These are phyloP conservation scores for Emmelina monodactyla DNA, from an alignment of 2,888 invertebrate genomes.

Conservation along the genomic window DNA sequence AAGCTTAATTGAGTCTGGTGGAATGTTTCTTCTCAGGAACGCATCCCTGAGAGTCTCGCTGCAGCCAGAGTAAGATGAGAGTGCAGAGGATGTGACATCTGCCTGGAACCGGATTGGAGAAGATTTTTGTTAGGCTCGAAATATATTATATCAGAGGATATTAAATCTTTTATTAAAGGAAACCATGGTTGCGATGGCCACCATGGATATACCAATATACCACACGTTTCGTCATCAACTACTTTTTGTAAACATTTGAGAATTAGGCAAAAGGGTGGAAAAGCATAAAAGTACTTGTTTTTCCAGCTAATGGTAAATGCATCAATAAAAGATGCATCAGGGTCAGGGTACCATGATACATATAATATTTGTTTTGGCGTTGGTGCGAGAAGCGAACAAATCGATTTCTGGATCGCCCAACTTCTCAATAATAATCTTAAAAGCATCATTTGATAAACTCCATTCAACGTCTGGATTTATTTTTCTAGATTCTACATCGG, in stretches of 20 bases:
- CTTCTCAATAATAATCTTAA: not conserved
- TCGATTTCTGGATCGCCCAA: conserved; percentile 5
- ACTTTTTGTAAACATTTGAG: not conserved
- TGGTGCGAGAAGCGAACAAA: conserved; percentile 5
- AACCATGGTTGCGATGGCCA: conserved; percentile 1
- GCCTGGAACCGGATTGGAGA: not conserved
- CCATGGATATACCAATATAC: not conserved
- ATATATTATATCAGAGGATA: not conserved
- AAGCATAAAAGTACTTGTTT: conserved; percentile 1
- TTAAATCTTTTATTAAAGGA: not conserved
- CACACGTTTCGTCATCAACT: not conserved
- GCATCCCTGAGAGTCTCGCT: not conserved
- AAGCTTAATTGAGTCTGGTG: not conserved
- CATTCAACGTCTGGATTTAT: conserved; percentile 1
- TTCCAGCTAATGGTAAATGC: conserved; percentile 4
- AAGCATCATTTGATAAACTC: not conserved
- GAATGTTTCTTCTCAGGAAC: not conserved
- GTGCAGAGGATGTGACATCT: not conserved
- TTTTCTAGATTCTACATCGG: conserved; percentile 2
- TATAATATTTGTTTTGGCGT: conserved; percentile 4
- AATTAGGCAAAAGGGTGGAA: conserved; percentile 4
- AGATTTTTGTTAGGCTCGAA: not conserved
- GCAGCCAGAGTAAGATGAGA: not conserved
- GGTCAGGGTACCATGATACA: conserved; percentile 3
- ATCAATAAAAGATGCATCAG: not conserved